Conservation (phyloP, 92 coral and sea anemone species). For the Zoanthus solanderi region DNA sequence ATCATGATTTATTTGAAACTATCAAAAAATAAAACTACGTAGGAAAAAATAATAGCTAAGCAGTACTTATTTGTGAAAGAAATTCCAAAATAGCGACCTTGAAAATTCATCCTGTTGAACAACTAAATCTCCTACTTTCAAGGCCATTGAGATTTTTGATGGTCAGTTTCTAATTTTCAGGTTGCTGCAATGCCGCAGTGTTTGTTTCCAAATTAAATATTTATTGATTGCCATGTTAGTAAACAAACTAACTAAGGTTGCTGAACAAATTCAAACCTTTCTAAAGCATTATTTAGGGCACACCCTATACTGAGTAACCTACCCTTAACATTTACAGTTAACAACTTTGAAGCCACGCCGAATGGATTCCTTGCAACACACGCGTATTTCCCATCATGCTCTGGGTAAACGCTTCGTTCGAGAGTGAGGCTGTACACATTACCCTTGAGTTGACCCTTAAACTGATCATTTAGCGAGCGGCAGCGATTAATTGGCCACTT, state of each 20-base stretch:
- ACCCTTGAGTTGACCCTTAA: constrained; percentile 33
- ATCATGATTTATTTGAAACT: too few relatives aligned
- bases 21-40: too few relatives aligned
- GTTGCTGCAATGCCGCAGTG: too few relatives aligned
- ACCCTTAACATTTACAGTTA: constrained; percentile 42
- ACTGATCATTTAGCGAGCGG: constrained; percentile 1
- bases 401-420: constrained; percentile 15
- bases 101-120: too few relatives aligned
- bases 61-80: too few relatives aligned
- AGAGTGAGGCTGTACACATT: constrained; percentile 23
- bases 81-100: too few relatives aligned
- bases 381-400: constrained; percentile 72
- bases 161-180: too few relatives aligned
- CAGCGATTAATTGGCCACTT: constrained; percentile 27
- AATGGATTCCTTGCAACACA: constrained; percentile 72
- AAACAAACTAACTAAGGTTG: background rate
- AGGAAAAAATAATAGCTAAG: too few relatives aligned
- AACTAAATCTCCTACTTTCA: too few relatives aligned
- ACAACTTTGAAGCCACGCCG: constrained; percentile 63
- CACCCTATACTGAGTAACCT: background rate
- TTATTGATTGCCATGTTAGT: background rate
- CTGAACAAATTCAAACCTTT: background rate
- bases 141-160: too few relatives aligned
- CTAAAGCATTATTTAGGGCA: background rate
- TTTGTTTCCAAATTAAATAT: too few relatives aligned